These are phyloP conservation scores for Listronotus bonariensis DNA, from an alignment of 1,140 invertebrate species.

Conservation along the genomic window DNA sequence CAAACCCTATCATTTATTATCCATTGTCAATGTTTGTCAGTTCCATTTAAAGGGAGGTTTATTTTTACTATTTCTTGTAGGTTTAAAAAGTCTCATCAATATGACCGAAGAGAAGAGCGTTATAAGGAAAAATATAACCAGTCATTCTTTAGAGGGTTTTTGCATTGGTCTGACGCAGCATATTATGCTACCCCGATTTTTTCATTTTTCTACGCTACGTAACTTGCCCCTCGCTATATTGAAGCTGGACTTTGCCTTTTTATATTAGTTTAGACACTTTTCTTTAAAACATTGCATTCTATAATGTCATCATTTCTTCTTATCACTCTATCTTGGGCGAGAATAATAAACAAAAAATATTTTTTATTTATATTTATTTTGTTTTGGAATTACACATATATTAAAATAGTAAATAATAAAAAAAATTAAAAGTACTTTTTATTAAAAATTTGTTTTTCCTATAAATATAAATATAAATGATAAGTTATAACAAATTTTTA, in stretches of 20 bases:
- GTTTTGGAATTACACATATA: no score
- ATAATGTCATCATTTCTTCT: no score
- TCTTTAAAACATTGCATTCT: no score
- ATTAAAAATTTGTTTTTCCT: no score
- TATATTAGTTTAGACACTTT: no score
- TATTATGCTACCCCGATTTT: conserved; percentile 38
- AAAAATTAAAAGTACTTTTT: no score
- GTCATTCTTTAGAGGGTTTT: conserved; percentile 43
- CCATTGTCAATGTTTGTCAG: conserved; percentile 48
- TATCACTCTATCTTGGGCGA: no score
- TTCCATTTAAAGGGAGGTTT: conserved; percentile 48
- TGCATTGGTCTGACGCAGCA: conserved; percentile 45
- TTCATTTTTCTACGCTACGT: conserved; percentile 44
- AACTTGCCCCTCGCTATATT: conserved; percentile 37
- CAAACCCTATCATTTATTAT: conserved; percentile 47
- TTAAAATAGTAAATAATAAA: no score
- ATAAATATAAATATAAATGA: no score
- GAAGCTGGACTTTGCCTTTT: conserved; percentile 13
- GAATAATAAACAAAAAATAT: no score
- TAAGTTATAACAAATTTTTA: no score
- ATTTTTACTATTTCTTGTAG: conserved; percentile 51
- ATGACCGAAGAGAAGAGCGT: conserved; percentile 34
- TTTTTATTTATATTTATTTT: no score
- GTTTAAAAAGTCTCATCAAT: conserved; percentile 49
- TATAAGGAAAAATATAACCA: conserved; percentile 45